These are phyloP conservation scores for Vollenhovia emeryi DNA, from an alignment of 1,140 invertebrate species.

Conservation along the genomic window DNA sequence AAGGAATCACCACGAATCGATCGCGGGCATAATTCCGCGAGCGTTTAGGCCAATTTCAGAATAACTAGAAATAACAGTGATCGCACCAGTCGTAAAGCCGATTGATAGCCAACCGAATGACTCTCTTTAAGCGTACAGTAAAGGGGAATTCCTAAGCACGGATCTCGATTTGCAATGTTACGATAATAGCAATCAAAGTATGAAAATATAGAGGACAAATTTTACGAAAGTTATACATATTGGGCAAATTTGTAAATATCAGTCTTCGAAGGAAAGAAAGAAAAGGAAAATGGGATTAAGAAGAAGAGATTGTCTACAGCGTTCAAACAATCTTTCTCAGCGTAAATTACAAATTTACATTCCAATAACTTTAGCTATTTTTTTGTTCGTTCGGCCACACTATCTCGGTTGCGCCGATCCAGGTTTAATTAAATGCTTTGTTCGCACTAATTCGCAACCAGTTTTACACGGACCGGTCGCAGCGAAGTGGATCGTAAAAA, in stretches of 20 bases:
- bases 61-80: background rate
- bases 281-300: background rate
- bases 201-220: background rate
- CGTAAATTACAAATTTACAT: background rate
- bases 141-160: background rate
- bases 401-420: conserved; percentile 16
- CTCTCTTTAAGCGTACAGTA: background rate
- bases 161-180: background rate
- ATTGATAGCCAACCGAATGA: background rate
- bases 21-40: background rate
- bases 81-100: background rate
- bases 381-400: background rate
- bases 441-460: conserved; percentile 68
- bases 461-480: conserved; percentile 62
- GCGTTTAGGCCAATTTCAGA: background rate
- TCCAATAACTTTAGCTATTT: background rate
- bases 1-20: conserved; percentile 19
- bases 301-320: background rate
- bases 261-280: background rate
- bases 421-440: conserved; percentile 66
- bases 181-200: background rate
- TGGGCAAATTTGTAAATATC: background rate
- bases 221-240: background rate
- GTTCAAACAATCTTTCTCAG: background rate
- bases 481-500: conserved; percentile 55